A percentile compares a stretch with the other conserved stretches of the same genome.
Evolutionary conservation across 1,140 invertebrate genomes (phyloP).

Genomic region (Dysdera silvatica): DNA sequence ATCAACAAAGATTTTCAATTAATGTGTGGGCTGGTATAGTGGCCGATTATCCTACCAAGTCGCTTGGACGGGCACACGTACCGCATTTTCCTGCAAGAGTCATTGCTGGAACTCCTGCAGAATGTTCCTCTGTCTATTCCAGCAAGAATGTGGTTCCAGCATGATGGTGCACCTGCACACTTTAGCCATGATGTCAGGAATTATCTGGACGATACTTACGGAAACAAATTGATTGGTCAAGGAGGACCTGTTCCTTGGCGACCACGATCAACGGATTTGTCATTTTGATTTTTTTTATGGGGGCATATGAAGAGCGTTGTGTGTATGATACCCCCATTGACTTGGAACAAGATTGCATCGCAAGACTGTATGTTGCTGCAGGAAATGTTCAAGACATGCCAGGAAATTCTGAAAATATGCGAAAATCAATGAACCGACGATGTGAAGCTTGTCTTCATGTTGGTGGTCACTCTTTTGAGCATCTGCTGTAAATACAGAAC

Average conservation of each 20-base stretch:
- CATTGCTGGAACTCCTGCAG: slow-evolving; percentile 1
- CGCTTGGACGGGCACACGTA: slow-evolving; percentile 5
- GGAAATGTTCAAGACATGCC: neutral
- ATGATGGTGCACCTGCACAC: slow-evolving; percentile 10
- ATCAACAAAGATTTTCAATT: slow-evolving; percentile 1
- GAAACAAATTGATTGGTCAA: slow-evolving; percentile 22
- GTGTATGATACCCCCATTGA: neutral
- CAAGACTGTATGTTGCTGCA: neutral
- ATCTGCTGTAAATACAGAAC: too few relatives aligned
- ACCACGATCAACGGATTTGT: slow-evolving; percentile 27
- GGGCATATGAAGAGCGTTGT: neutral
- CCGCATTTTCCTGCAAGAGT: slow-evolving; percentile 2
- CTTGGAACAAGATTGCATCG: neutral
- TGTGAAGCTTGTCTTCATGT: neutral
- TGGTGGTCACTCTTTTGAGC: neutral
- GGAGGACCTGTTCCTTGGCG: slow-evolving; percentile 30
- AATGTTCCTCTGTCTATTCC: neutral
- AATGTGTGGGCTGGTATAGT: slow-evolving; percentile 5
- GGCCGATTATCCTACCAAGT: slow-evolving; percentile 14
- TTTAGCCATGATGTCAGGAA: slow-evolving; percentile 7
- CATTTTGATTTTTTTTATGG: slow-evolving; percentile 29
- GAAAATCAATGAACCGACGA: neutral
- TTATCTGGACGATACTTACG: slow-evolving; percentile 13
- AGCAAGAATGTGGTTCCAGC: neutral
- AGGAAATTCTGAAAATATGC: neutral